These are phyloP conservation scores for Ladona fulva DNA, from an alignment of 1,140 invertebrate species.

Conservation along the genomic window DNA sequence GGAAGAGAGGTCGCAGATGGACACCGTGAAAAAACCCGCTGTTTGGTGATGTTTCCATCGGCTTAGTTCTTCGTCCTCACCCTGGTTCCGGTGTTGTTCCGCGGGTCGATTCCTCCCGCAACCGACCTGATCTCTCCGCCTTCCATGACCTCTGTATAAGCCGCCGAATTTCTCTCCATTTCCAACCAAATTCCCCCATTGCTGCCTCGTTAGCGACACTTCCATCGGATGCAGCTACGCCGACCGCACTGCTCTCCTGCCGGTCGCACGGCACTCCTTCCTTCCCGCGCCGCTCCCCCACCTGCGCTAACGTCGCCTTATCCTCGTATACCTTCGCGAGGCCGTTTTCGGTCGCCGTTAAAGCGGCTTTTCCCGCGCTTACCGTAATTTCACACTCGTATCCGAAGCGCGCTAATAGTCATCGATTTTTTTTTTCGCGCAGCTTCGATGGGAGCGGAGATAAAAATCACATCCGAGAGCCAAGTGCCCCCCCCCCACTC, in stretches of 20 bases:
- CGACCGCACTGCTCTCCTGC: not conserved
- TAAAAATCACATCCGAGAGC: too few relatives aligned
- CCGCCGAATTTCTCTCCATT: not conserved
- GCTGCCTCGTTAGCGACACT: not conserved
- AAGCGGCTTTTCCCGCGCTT: not conserved
- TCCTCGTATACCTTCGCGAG: too few relatives aligned
- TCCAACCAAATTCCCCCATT: not conserved
- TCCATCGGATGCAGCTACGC: not conserved
- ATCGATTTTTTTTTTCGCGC: too few relatives aligned
- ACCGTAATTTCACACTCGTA: not conserved
- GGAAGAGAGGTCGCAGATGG: too few relatives aligned
- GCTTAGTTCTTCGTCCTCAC: too few relatives aligned
- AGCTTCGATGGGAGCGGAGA: too few relatives aligned
- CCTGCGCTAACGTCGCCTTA: not conserved
- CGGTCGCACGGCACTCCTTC: not conserved
- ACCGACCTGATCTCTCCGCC: not conserved
- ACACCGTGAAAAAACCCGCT: too few relatives aligned
- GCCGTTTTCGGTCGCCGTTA: too few relatives aligned
- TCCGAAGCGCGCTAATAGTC: too few relatives aligned
- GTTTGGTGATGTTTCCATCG: too few relatives aligned
- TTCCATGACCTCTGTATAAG: not conserved
- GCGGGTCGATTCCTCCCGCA: not conserved
- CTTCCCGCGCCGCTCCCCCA: not conserved
- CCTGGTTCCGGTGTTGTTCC: too few relatives aligned
- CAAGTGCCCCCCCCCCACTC: too few relatives aligned